Evolutionary conservation across 2,888 invertebrate species (phyloP).

Genomic region (Campoletis raptor): DNA sequence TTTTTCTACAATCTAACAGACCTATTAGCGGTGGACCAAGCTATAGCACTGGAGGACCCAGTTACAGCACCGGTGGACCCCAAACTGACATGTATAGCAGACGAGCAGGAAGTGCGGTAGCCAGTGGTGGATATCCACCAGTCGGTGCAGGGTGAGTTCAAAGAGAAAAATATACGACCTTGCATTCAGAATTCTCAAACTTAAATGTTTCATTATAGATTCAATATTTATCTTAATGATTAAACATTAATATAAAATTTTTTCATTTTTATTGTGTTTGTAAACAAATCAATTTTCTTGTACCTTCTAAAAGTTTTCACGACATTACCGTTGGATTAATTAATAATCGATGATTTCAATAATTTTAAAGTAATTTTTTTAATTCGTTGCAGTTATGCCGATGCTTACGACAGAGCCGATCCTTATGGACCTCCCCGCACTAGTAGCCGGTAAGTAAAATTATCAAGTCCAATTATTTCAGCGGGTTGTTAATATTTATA

Average conservation of each 20-base stretch:
- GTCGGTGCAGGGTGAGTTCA: conserved; percentile 82
- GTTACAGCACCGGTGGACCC: conserved; percentile 82
- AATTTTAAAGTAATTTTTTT: conserved; percentile 1
- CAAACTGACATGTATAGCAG: conserved; percentile 84
- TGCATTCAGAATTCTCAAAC: not conserved
- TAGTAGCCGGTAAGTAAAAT: conserved; percentile 82
- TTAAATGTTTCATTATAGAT: not conserved
- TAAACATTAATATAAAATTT: no score
- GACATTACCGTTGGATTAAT: not conserved
- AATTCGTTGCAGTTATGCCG: conserved; percentile 79
- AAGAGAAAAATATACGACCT: not conserved
- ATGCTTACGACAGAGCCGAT: conserved; percentile 83
- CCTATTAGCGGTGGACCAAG: conserved; percentile 82
- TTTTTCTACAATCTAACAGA: conserved; percentile 75
- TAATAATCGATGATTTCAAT: not conserved
- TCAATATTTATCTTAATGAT: no score
- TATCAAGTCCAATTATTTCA: conserved; percentile 14
- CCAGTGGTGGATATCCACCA: conserved; percentile 82
- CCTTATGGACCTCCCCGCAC: conserved; percentile 84
- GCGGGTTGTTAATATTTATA: conserved; percentile 17
- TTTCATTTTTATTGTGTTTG: not conserved
- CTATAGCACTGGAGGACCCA: conserved; percentile 81
- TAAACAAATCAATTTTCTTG: not conserved
- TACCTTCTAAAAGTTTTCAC: not conserved
- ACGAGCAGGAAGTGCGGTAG: conserved; percentile 82